Evolutionary conservation across 2,113 vertebrate species (phyloP).

Genomic region (Zosterops hypoxanthus): DNA sequence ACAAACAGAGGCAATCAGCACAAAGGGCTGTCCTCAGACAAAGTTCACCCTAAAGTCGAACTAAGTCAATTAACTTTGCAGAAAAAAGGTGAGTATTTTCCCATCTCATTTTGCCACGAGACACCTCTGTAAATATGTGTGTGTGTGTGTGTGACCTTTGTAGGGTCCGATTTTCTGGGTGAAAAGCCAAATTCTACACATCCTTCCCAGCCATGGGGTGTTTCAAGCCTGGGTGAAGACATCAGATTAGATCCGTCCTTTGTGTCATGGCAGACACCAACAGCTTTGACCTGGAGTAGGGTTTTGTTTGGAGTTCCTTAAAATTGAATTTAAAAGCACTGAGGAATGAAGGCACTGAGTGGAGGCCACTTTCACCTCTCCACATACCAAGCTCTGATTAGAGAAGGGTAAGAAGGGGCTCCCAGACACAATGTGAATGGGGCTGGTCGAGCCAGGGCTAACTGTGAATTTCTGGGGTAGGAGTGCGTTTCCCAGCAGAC

Average conservation of each 20-base stretch:
- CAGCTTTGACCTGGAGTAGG: fast-evolving
- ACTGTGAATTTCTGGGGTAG: neutral
- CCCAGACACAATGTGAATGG: neutral
- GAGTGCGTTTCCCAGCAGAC: neutral
- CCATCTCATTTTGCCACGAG: constrained; percentile 5
- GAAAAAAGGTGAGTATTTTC: neutral
- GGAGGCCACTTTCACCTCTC: neutral
- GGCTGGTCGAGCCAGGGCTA: neutral
- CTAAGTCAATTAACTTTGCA: constrained; percentile 64
- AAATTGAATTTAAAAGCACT: neutral
- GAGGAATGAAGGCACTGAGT: neutral
- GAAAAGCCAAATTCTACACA: constrained; percentile 69
- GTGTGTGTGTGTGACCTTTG: neutral
- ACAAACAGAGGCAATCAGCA: neutral
- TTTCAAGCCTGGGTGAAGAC: neutral
- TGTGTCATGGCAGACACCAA: fast-evolving
- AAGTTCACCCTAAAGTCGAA: constrained; percentile 45
- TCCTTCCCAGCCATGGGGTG: constrained; percentile 24
- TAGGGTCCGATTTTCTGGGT: constrained; percentile 70
- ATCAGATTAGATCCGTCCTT: neutral
- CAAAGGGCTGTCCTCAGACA: neutral
- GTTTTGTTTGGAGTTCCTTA: neutral
- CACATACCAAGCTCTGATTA: neutral
- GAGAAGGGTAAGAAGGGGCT: neutral
- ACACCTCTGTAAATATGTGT: neutral